Base-by-base conservation (phyloP, 92 coral and sea anemone species). In the Porites divaricata region DNA sequence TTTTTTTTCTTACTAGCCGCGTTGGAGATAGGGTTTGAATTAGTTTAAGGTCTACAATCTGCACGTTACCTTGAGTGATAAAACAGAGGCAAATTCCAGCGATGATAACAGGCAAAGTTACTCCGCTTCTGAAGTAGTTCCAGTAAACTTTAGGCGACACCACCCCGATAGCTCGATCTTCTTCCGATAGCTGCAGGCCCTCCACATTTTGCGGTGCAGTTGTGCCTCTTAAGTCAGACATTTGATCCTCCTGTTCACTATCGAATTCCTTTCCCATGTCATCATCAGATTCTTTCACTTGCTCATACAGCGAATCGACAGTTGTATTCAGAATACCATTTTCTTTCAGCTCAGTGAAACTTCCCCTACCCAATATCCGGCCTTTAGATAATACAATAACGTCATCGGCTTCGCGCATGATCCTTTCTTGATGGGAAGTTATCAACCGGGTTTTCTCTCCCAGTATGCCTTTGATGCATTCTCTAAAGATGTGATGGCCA, bases 81-180 rank as follows among this genome's bases (percentile, higher is more conserved):
- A 61, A 21, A 61, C n/a, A 61, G 8, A 16, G 0, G 2, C 7
- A 16, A 61, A 19, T 61, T 61, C n/a, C n/a, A 1, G 72, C 41
- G 17, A 67, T 20, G n/a, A 67, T 67, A 8, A 24, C 41, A 16
- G 10, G 49, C 72, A 23, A 19, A 67, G 49, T 17, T 19, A 61
- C 20, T 61, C 65, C 65, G 65, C 65, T 61, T 61, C 65, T 61
- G 21, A 61, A 61, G 65, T 67, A 67, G 19, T 67, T 20, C 72
- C 70, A 65, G 20, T 65, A 65, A 24, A 65, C 25, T 22, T 20
- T 65, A 20, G 24, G 20, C 6, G 70, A 20, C 23, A 65, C 70
- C 8, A n/a, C 24, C 20, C 70, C 70, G 2, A 65, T 65, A 11
- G 70, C 25, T 10, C 70, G 70, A 24, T 65, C 70, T 24, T 65